A percentile compares a stretch with the other conserved stretches of the same genome.
These are phyloP conservation scores for Hippoglossus stenolepis DNA, from an alignment of 2,113 vertebrate species.

Conservation along the genomic window DNA sequence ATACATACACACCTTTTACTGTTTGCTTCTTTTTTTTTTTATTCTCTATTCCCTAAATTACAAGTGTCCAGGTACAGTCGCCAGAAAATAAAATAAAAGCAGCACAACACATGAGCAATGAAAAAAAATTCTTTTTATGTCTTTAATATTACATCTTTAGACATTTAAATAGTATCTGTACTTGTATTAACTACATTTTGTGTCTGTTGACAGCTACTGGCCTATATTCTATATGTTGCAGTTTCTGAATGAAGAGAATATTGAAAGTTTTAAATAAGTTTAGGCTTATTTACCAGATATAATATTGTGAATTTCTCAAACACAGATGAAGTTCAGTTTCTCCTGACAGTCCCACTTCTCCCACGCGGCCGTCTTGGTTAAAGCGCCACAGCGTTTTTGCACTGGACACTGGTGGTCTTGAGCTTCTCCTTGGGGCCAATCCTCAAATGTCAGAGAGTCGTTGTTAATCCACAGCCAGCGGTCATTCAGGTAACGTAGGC, in stretches of 20 bases:
- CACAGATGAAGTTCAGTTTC: constrained; percentile 35
- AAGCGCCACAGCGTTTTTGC: constrained; percentile 29
- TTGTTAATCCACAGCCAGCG: constrained; percentile 50
- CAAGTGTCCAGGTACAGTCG: neutral
- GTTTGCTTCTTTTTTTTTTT: too few species aligned
- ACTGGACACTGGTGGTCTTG: constrained; percentile 25
- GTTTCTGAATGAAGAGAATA: neutral
- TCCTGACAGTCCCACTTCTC: constrained; percentile 35
- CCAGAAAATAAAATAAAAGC: neutral
- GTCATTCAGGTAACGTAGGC: constrained; percentile 40
- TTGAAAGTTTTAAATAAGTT: neutral
- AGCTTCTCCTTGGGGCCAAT: neutral
- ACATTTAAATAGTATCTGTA: neutral
- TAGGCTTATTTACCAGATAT: neutral
- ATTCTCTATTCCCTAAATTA: too few species aligned
- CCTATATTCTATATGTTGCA: neutral
- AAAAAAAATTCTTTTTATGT: too few species aligned
- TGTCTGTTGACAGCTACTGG: neutral
- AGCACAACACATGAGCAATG: neutral
- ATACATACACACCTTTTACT: too few species aligned
- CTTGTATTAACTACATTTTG: neutral
- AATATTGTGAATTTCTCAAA: constrained; percentile 4
- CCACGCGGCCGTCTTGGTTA: constrained; percentile 39
- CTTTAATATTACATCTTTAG: too few species aligned
- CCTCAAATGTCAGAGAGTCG: neutral